A percentile compares a stretch with the other conserved stretches of the same genome.
These are phyloP conservation scores for Tanytarsus gracilentus DNA, from an alignment of 2,888 invertebrate species.

Conservation along the genomic window DNA sequence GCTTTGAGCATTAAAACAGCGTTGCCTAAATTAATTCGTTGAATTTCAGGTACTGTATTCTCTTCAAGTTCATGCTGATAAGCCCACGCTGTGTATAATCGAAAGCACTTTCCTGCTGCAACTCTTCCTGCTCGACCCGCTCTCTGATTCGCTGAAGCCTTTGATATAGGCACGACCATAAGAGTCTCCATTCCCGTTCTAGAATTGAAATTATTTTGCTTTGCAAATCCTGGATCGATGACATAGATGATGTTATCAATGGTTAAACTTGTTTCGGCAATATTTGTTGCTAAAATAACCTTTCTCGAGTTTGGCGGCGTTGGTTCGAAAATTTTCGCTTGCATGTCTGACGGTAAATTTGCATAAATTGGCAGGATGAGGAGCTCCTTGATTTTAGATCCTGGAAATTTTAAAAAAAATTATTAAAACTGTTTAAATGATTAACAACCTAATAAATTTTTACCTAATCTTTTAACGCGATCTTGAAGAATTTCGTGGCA, in stretches of 20 bases:
- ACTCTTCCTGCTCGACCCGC: conserved; percentile 94
- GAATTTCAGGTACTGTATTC: conserved; percentile 96
- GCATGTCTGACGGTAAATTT: conserved; percentile 97
- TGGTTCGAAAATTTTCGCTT: conserved; percentile 96
- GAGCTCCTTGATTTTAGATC: conserved; percentile 86
- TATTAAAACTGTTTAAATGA: neutral
- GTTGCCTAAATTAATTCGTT: conserved; percentile 90
- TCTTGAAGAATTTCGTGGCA: conserved; percentile 85
- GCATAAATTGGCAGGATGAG: conserved; percentile 94
- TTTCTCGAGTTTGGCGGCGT: conserved; percentile 95
- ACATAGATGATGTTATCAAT: conserved; percentile 99
- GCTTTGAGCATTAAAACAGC: conserved; percentile 95
- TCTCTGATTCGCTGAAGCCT: conserved; percentile 95
- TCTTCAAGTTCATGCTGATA: conserved; percentile 97
- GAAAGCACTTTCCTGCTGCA: conserved; percentile 95
- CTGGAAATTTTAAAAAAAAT: too few species aligned
- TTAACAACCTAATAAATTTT: neutral
- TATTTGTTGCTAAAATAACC: conserved; percentile 95
- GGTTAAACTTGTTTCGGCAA: conserved; percentile 97
- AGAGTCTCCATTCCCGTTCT: conserved; percentile 97
- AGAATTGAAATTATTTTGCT: conserved; percentile 97
- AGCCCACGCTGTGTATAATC: conserved; percentile 97
- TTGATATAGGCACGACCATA: conserved; percentile 97
- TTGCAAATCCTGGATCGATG: conserved; percentile 98
- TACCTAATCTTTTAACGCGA: conserved; percentile 66